phyloP scores from a whole-genome alignment of 2,113 vertebrate species.

The Melanerpes formicivorus region DNA sequence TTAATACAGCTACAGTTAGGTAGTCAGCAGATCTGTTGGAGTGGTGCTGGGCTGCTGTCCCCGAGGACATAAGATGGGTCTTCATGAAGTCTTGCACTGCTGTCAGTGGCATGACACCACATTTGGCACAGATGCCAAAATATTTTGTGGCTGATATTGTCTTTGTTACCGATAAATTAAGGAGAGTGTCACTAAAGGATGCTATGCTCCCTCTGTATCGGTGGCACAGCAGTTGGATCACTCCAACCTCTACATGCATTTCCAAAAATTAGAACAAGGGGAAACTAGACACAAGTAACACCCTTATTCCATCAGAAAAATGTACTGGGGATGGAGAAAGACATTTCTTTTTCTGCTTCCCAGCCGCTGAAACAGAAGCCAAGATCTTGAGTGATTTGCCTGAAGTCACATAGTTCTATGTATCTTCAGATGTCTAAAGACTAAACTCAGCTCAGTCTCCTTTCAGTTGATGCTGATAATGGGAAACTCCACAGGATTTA shows the following conservation, averaged over 20 bases:
- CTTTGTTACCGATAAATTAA: neutral
- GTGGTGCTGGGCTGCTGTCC: neutral
- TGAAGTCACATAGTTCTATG: rapidly evolving
- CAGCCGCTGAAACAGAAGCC: neutral
- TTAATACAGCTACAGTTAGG: neutral
- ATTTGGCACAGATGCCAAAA: neutral
- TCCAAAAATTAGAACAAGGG: neutral
- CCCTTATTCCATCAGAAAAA: neutral
- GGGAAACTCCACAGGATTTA: neutral
- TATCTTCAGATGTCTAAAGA: neutral
- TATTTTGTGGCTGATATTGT: neutral
- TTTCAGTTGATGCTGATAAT: neutral
- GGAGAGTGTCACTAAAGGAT: neutral
- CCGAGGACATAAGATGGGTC: neutral
- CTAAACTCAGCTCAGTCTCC: neutral
- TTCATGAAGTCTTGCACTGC: neutral
- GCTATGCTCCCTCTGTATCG: neutral
- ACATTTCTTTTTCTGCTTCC: neutral
- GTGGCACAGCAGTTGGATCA: neutral
- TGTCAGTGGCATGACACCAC: neutral
- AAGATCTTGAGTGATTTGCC: neutral
- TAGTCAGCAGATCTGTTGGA: neutral
- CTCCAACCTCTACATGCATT: neutral
- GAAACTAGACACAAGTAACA: neutral
- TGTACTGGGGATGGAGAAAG: neutral